Evolutionary conservation across 2,113 vertebrate species (phyloP).

Genomic region (Paraplagusia blochii): DNA sequence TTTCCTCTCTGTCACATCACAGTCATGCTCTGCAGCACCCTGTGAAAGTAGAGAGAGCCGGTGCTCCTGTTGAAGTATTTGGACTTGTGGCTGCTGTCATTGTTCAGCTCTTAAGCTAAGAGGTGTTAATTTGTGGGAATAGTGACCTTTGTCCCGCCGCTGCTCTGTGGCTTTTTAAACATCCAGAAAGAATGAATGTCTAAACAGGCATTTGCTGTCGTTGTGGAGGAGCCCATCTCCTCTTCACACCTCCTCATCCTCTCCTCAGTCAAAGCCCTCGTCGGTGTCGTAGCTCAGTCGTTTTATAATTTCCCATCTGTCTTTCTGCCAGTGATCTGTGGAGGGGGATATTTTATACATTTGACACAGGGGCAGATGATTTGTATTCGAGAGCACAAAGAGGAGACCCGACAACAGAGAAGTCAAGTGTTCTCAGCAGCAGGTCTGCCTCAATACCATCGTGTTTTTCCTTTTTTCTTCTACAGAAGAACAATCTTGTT

Average conservation of each 20-base stretch:
- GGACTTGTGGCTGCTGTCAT: slow-evolving; percentile 43
- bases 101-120: slow-evolving; percentile 61
- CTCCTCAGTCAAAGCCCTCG: slow-evolving; percentile 48
- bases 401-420: neutral
- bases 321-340: slow-evolving; percentile 34
- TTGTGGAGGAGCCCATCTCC: slow-evolving; percentile 42
- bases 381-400: slow-evolving; percentile 8
- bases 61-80: slow-evolving; percentile 32
- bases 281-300: slow-evolving; percentile 22
- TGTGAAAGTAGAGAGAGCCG: slow-evolving; percentile 27
- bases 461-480: too few species aligned
- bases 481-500: too few species aligned
- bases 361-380: slow-evolving; percentile 16
- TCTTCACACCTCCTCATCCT: slow-evolving; percentile 56
- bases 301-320: slow-evolving; percentile 44
- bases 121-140: slow-evolving; percentile 60
- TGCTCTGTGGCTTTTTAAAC: slow-evolving; percentile 60
- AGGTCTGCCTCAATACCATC: too few species aligned
- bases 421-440: slow-evolving; percentile 5
- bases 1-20: slow-evolving; percentile 7
- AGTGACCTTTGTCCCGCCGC: slow-evolving; percentile 49
- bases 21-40: neutral
- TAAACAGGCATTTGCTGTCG: slow-evolving; percentile 51
- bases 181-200: slow-evolving; percentile 61
- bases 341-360: slow-evolving; percentile 11